Conservation (phyloP, 1,140 invertebrate species). For the Heterodera schachtii region DNA sequence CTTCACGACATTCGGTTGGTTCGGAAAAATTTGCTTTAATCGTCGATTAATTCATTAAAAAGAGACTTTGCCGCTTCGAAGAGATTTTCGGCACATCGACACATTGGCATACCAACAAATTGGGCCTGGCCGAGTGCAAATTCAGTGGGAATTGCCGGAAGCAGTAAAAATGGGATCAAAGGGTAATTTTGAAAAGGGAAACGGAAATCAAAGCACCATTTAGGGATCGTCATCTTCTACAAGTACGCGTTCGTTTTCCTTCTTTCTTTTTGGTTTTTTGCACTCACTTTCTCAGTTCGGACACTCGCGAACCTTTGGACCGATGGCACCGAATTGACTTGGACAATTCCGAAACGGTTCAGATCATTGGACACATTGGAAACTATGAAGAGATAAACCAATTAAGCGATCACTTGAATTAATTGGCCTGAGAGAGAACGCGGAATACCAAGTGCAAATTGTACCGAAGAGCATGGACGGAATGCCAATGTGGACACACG, state of each 20-base stretch:
- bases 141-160: conserved; percentile 53
- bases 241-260: conserved; percentile 4
- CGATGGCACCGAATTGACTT: conserved; percentile 46
- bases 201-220: background rate
- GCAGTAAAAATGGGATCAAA: conserved; percentile 28
- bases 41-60: background rate
- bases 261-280: background rate
- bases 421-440: conserved; percentile 41
- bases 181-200: background rate
- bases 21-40: background rate
- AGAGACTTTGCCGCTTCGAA: conserved; percentile 29
- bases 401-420: conserved; percentile 52
- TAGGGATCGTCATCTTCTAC: conserved; percentile 24
- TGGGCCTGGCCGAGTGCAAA: conserved; percentile 45
- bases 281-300: conserved; percentile 45
- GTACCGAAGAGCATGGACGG: conserved; percentile 36
- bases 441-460: conserved; percentile 52
- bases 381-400: background rate
- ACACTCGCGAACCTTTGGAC: conserved; percentile 46
- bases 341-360: conserved; percentile 41
- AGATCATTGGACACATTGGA: background rate
- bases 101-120: conserved; percentile 53
- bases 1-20: conserved; percentile 60
- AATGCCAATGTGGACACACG: conserved; percentile 16
- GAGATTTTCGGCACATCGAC: conserved; percentile 40